Base-by-base conservation (phyloP, 2,113 vertebrate species). In the Tachysurus fulvidraco region DNA sequence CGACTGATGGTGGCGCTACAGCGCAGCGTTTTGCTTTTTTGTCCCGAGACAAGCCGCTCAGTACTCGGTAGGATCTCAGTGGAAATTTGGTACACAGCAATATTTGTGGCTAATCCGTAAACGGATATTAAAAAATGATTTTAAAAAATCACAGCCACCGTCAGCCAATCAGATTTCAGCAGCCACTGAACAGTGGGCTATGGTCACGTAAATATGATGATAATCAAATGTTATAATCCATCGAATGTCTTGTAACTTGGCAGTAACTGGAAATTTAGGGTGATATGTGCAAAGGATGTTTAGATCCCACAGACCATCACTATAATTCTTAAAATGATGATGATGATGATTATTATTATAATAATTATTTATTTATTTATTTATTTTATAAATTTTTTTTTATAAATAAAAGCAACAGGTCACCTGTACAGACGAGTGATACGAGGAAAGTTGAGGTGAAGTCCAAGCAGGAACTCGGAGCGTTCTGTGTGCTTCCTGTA, bases 401-500 rank as follows among this genome's bases (percentile, higher is more conserved):
- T n/a, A n/a, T n/a, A n/a, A n/a, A n/a, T n/a, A 36, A 36, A 36
- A 36, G 36, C 36, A 36, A 54, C n/a, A 25, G 4, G 25, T 78
- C 83, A 95, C 95, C 90, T 97, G 86, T 91, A 95, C 81, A 98
- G 95, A 62, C 94, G 95, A 57, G 97, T 98, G 89, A 99, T 98
- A 46, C 93, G 92, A 0, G 97, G 97, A 88, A 98, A 99, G 94
- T 97, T 98, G 76, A 97, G 94, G 2, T 94, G 94, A 82, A 99
- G 95, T 81, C 95, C 96, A 83, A 94, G 94, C 52, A 99, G 90
- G 81, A 95, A 96, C 84, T 94, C 95, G 0, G 96, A 96, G 50
- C 97, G 92, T 77, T 98, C 97, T 83, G 96, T 97, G 92, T 97
- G 97, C 12, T 92, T 92, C 44, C 94, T 93, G 91, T 98, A 99